phyloP scores from a whole-genome alignment of 2,888 invertebrate species.

The Cordylochernes scorpioides region DNA sequence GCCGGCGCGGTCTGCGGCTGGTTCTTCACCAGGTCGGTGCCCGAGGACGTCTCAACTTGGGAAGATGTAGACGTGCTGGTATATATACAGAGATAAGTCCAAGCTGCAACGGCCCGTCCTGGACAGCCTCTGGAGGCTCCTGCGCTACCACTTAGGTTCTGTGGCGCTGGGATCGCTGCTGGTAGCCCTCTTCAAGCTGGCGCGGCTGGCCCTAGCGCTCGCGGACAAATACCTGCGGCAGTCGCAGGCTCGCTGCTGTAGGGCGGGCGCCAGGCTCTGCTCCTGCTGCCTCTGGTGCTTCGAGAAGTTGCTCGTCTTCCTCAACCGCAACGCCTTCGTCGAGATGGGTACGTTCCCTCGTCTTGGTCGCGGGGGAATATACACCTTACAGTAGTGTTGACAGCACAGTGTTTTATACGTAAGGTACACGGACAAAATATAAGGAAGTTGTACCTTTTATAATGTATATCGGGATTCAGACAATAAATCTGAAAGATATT shows the following conservation, averaged over 20 bases:
- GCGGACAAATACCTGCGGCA: no score
- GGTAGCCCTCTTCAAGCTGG: conserved; percentile 72
- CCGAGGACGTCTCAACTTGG: conserved; percentile 18
- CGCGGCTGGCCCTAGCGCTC: conserved; percentile 59
- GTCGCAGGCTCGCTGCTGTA: conserved; percentile 4
- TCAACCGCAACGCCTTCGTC: conserved; percentile 84
- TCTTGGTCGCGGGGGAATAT: not conserved
- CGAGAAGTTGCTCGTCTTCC: conserved; percentile 65
- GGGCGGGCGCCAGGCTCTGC: conserved; percentile 35
- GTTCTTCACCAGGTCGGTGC: conserved; percentile 28
- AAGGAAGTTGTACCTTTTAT: no score
- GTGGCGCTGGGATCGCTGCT: conserved; percentile 79
- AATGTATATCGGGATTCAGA: no score
- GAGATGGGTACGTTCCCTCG: conserved; percentile 34
- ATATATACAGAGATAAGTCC: conserved; percentile 24
- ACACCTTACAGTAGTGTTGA: not conserved
- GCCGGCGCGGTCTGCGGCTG: conserved; percentile 16
- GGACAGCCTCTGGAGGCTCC: conserved; percentile 26
- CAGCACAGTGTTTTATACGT: no score
- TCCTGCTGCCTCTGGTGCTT: conserved; percentile 70
- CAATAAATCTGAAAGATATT: no score
- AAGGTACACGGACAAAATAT: no score
- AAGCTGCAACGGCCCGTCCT: conserved; percentile 25
- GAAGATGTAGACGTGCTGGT: not conserved
- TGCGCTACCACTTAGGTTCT: conserved; percentile 65